Conservation (phyloP, 2,113 vertebrate genomes). For the Euleptes europaea region DNA sequence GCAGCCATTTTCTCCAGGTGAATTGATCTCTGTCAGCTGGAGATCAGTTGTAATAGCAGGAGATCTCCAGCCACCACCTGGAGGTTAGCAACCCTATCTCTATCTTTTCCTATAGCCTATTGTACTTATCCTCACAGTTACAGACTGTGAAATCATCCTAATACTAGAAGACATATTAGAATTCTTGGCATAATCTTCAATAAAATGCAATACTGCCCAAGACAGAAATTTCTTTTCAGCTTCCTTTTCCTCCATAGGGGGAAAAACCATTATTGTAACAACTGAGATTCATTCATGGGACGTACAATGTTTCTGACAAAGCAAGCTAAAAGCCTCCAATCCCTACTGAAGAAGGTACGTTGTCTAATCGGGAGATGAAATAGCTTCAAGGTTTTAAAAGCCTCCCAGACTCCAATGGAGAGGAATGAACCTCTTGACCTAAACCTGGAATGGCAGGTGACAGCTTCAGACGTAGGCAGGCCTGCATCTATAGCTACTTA, state of each 20-base stretch:
- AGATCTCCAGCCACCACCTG: too few species aligned
- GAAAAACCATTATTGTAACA: neutral
- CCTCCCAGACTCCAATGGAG: neutral
- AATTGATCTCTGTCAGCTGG: too few species aligned
- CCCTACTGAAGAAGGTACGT: neutral
- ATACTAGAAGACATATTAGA: neutral
- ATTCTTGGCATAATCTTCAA: neutral
- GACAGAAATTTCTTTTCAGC: neutral
- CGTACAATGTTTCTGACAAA: slow-evolving; percentile 1
- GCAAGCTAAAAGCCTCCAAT: neutral
- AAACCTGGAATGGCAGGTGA: neutral
- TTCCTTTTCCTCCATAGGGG: neutral
- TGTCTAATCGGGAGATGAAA: neutral
- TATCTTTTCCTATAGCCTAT: neutral
- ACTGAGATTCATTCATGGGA: neutral
- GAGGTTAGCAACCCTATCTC: too few species aligned
- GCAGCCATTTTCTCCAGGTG: too few species aligned
- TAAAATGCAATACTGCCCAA: neutral
- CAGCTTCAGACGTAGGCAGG: neutral
- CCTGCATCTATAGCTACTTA: neutral
- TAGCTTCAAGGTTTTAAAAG: slow-evolving; percentile 16
- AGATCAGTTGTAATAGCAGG: too few species aligned
- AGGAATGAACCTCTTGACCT: neutral
- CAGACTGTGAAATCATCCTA: neutral
- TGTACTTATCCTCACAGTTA: neutral